Conservation (phyloP, 2,888 invertebrate genomes). For the Eristalis arbustorum region DNA sequence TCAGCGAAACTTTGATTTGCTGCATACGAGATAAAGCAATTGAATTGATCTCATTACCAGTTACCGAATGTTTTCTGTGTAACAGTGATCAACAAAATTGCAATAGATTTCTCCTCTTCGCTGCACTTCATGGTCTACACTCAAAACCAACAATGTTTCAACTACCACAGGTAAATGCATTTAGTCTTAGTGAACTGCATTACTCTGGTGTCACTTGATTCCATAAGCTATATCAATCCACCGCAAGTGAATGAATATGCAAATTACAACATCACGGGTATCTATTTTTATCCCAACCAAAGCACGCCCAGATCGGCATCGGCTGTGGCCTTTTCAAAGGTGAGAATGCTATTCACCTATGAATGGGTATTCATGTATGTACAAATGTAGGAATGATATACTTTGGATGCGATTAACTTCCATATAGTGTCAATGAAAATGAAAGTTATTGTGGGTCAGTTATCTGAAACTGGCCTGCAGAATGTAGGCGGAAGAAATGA, state of each 20-base stretch:
- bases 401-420: not conserved
- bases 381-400: not conserved
- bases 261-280: constrained; percentile 52
- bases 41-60: too few species aligned
- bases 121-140: too few species aligned
- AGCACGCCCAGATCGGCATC: constrained; percentile 23
- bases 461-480: constrained; percentile 8
- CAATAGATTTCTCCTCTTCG: too few species aligned
- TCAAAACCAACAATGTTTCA: too few species aligned
- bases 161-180: too few species aligned
- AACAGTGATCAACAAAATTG: too few species aligned
- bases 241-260: constrained; percentile 39
- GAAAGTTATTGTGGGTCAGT: constrained; percentile 54
- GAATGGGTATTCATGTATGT: not conserved
- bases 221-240: constrained; percentile 52
- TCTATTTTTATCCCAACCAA: constrained; percentile 40
- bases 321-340: constrained; percentile 41
- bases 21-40: too few species aligned
- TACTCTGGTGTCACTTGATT: constrained; percentile 55
- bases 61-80: too few species aligned
- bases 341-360: constrained; percentile 56
- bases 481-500: constrained; percentile 37
- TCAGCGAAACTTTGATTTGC: too few species aligned
- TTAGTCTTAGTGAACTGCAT: constrained; percentile 28
- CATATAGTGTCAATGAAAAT: constrained; percentile 44